A percentile compares a stretch with the other conserved stretches of the same genome.
Evolutionary conservation across 2,888 invertebrate species (phyloP).

Genomic region (Crioceris asparagi): DNA sequence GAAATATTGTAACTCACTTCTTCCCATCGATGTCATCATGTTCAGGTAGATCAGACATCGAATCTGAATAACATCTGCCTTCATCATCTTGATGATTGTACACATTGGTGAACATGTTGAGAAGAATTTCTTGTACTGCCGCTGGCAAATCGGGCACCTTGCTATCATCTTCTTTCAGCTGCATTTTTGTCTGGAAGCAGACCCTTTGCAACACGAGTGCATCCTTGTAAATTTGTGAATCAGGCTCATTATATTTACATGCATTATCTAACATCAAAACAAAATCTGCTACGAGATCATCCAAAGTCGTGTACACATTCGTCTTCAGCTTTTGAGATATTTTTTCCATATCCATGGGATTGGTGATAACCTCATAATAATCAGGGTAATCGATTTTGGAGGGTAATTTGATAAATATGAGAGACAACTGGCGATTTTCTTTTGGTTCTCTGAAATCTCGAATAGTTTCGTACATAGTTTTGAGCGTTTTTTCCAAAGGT

Average conservation of each 20-base stretch:
- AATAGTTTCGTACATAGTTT: slow-evolving; percentile 79
- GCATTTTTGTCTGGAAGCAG: slow-evolving; percentile 83
- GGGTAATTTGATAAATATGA: slow-evolving; percentile 91
- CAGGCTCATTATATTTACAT: slow-evolving; percentile 95
- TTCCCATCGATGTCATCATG: slow-evolving; percentile 65
- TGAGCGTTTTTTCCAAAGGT: slow-evolving; percentile 64
- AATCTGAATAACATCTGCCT: slow-evolving; percentile 92
- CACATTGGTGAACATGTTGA: slow-evolving; percentile 83
- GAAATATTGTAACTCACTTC: slow-evolving; percentile 46
- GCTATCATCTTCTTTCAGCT: slow-evolving; percentile 70
- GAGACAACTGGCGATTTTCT: slow-evolving; percentile 77
- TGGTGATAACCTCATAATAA: slow-evolving; percentile 94
- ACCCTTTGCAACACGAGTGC: slow-evolving; percentile 85
- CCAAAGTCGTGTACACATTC: slow-evolving; percentile 65
- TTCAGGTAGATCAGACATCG: slow-evolving; percentile 86
- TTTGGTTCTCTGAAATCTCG: slow-evolving; percentile 80
- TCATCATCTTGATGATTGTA: slow-evolving; percentile 97
- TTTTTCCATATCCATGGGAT: slow-evolving; percentile 92
- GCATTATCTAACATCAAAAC: slow-evolving; percentile 93
- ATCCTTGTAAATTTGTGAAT: slow-evolving; percentile 95
- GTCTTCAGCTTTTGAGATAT: slow-evolving; percentile 79
- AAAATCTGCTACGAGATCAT: slow-evolving; percentile 82
- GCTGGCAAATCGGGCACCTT: slow-evolving; percentile 82
- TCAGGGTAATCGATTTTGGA: slow-evolving; percentile 87
- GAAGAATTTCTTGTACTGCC: slow-evolving; percentile 82